These are phyloP conservation scores for Cinclus mexicanus DNA, from an alignment of 2,113 vertebrate species.

Conservation along the genomic window DNA sequence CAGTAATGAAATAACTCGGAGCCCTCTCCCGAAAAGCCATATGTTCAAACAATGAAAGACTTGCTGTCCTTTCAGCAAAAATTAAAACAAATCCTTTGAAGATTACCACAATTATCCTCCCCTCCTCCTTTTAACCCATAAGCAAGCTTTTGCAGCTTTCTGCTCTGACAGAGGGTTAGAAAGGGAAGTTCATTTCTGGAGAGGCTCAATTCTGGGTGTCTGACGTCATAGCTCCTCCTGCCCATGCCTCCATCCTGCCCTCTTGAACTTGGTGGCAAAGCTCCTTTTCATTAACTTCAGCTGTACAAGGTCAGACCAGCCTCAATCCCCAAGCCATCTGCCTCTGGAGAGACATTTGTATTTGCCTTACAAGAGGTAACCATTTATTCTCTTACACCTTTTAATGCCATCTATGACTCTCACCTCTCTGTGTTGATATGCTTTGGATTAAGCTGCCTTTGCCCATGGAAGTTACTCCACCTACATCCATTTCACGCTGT, in stretches of 20 bases:
- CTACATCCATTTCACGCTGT: not conserved
- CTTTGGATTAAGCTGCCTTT: not conserved
- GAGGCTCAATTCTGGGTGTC: not conserved
- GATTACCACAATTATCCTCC: not conserved
- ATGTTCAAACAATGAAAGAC: conserved; percentile 26
- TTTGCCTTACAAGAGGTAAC: not conserved
- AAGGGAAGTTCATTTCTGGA: not conserved
- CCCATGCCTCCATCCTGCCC: not conserved
- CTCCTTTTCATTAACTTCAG: not conserved
- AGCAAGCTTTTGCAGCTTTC: not conserved
- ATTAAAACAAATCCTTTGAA: conserved; percentile 46
- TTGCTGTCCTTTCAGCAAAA: conserved; percentile 33
- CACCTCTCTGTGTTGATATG: not conserved
- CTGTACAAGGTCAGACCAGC: not conserved
- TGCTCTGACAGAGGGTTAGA: not conserved
- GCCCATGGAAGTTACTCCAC: not conserved
- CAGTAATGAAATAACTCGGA: not conserved
- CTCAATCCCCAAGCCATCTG: not conserved
- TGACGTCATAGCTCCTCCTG: not conserved
- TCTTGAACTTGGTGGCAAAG: not conserved
- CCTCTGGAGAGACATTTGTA: not conserved
- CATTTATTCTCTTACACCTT: not conserved
- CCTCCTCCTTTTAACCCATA: not conserved
- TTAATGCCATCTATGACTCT: not conserved
- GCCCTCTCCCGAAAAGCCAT: not conserved